Conservation (phyloP, 2,888 invertebrate species). For the Hydropsyche betteni region DNA sequence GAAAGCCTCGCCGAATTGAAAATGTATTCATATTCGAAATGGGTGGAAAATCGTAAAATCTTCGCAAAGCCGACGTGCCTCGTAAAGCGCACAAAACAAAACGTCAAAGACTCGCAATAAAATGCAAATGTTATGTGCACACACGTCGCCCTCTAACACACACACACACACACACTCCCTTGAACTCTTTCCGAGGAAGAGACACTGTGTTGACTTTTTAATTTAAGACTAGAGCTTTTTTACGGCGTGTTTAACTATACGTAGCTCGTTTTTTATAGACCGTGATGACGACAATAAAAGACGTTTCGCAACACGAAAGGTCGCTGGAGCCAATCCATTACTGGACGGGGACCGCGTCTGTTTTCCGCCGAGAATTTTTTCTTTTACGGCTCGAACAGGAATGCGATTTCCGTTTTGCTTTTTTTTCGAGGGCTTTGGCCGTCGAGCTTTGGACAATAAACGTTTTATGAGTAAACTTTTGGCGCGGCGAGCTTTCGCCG, state of each 20-base stretch:
- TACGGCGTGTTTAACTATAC: slow-evolving; percentile 24
- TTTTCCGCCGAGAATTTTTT: slow-evolving; percentile 1
- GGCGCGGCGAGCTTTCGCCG: background rate
- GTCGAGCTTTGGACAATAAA: slow-evolving; percentile 33
- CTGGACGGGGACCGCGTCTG: background rate
- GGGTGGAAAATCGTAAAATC: too few relatives aligned
- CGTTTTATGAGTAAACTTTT: slow-evolving; percentile 34
- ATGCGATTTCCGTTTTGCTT: slow-evolving; percentile 14
- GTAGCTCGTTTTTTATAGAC: slow-evolving; percentile 13
- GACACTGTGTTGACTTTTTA: slow-evolving; percentile 25
- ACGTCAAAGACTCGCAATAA: too few relatives aligned
- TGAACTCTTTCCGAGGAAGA: too few relatives aligned
- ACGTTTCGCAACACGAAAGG: background rate
- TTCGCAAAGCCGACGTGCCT: too few relatives aligned
- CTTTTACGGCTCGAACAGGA: slow-evolving; percentile 2
- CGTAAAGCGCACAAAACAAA: too few relatives aligned
- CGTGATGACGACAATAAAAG: slow-evolving; percentile 30
- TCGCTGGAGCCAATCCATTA: slow-evolving; percentile 22
- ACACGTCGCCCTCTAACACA: too few relatives aligned
- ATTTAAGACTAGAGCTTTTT: slow-evolving; percentile 29
- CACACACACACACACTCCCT: too few relatives aligned
- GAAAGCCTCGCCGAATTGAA: too few relatives aligned
- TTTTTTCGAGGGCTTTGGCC: background rate
- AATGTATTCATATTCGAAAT: too few relatives aligned
- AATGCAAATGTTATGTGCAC: too few relatives aligned